Conservation (phyloP, 2,888 invertebrate genomes). For the Leptinotarsa rubiginosa region DNA sequence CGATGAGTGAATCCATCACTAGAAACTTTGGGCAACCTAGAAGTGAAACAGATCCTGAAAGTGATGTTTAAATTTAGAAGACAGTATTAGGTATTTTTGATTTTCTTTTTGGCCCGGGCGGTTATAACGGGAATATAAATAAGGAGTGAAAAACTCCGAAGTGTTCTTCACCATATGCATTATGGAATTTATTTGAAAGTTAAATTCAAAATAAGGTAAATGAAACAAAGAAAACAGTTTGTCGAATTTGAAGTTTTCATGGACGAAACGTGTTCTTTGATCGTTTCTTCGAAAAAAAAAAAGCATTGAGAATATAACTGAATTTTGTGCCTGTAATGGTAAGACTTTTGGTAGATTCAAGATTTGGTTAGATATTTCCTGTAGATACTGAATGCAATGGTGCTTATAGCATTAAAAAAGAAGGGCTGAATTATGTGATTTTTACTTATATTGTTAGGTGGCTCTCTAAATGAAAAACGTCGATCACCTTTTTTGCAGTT, state of each 20-base stretch:
- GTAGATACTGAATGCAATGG: conserved; percentile 40
- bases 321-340: conserved; percentile 27
- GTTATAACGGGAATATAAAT: conserved; percentile 4
- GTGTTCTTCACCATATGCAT: not conserved
- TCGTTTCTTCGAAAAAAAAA: not conserved
- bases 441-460: conserved; percentile 48
- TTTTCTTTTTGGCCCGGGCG: not conserved
- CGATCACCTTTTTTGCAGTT: conserved; percentile 44
- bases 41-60: conserved; percentile 75
- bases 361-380: conserved; percentile 42
- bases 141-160: conserved; percentile 16
- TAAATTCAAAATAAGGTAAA: not conserved
- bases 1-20: conserved; percentile 82
- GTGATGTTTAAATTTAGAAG: conserved; percentile 70
- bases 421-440: conserved; percentile 58
- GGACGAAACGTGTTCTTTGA: not conserved
- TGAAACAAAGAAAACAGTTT: not conserved
- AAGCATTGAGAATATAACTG: conserved; percentile 1
- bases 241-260: not conserved
- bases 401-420: conserved; percentile 54
- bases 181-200: not conserved
- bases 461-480: conserved; percentile 47
- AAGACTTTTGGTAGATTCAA: conserved; percentile 9
- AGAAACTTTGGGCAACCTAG: conserved; percentile 80
- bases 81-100: conserved; percentile 13